A percentile compares a stretch with the other conserved stretches of the same genome.
Conservation (phyloP, 2,113 vertebrate species). For the Plestiodon gilberti region DNA sequence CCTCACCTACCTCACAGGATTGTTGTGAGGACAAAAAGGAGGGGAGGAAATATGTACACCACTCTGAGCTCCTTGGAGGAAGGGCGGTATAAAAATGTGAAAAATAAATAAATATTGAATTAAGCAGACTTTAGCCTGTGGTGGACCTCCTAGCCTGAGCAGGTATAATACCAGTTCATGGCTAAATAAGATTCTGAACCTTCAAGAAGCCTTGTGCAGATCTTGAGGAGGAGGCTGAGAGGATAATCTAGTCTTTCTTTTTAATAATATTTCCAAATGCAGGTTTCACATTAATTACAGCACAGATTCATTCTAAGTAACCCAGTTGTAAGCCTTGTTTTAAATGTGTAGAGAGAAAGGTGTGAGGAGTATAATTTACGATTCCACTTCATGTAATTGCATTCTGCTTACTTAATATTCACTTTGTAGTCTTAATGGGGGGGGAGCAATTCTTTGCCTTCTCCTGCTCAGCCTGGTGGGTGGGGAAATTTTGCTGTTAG, state of each 20-base stretch:
- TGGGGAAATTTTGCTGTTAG: slow-evolving; percentile 5
- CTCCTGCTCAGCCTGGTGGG: neutral
- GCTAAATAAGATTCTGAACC: neutral
- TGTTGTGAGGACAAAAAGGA: too few species aligned
- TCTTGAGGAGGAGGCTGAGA: too few species aligned
- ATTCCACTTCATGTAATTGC: slow-evolving; percentile 69
- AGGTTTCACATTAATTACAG: slow-evolving; percentile 50
- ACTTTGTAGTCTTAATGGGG: slow-evolving; percentile 34
- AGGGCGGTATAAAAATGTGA: too few species aligned
- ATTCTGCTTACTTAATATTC: slow-evolving; percentile 69
- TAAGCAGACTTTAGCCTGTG: neutral
- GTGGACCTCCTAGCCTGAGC: neutral
- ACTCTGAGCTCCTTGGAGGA: too few species aligned
- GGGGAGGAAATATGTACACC: too few species aligned
- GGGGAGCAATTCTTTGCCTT: slow-evolving; percentile 27
- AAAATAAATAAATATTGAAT: too few species aligned
- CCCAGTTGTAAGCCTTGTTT: slow-evolving; percentile 49
- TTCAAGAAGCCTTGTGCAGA: neutral
- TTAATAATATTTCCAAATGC: neutral
- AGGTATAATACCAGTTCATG: neutral
- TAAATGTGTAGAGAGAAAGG: slow-evolving; percentile 62
- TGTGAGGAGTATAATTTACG: slow-evolving; percentile 56
- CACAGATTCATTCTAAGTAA: slow-evolving; percentile 51
- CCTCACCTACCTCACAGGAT: too few species aligned
- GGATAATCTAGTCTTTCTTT: slow-evolving; percentile 5